These are phyloP conservation scores for Rissa tridactyla DNA, from an alignment of 2,113 vertebrate genomes.

Conservation along the genomic window DNA sequence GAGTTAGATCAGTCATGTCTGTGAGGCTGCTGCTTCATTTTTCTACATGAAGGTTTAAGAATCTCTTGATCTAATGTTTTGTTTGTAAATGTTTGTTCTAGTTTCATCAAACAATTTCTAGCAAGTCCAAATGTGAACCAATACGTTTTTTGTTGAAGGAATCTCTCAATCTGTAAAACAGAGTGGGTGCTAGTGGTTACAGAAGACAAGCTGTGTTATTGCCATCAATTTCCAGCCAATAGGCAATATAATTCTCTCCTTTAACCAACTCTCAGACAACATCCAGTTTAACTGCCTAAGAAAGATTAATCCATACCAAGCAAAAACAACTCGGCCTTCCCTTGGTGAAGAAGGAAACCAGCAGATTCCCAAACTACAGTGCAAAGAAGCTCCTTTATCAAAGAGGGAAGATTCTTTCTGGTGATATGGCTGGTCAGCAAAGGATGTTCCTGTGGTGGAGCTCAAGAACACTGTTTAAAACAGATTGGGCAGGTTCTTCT, in stretches of 20 bases:
- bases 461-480: background rate
- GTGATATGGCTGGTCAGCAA: background rate
- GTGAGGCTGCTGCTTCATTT: background rate
- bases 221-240: background rate
- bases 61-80: background rate
- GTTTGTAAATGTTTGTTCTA: background rate
- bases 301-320: background rate
- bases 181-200: background rate
- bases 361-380: background rate
- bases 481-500: background rate
- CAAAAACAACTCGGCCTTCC: background rate
- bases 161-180: background rate
- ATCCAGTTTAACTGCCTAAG: background rate
- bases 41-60: background rate
- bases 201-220: background rate
- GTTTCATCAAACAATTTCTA: background rate
- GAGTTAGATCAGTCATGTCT: background rate
- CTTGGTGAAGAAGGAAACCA: background rate
- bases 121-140: background rate
- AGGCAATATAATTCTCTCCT: background rate
- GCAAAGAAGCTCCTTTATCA: background rate
- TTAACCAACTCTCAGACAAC: background rate
- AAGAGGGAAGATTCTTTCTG: background rate
- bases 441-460: background rate
- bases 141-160: background rate